phyloP scores from a whole-genome alignment of 2,888 invertebrate species.

The Poecilobothrus nobilitatus region DNA sequence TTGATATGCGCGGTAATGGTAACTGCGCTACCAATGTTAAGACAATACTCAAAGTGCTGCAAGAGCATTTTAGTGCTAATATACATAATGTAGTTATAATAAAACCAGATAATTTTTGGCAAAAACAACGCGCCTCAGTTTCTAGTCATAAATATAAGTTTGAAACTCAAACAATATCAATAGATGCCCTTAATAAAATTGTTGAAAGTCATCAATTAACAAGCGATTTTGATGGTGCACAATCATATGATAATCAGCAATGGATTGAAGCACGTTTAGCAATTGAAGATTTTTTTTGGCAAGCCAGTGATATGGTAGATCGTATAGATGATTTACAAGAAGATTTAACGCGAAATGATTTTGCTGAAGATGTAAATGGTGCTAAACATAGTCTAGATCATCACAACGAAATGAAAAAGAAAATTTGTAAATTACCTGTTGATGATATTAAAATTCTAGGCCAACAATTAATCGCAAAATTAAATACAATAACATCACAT shows the following conservation, averaged over 20 bases:
- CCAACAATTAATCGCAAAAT: conserved; percentile 49
- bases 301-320: conserved; percentile 86
- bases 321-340: conserved; percentile 88
- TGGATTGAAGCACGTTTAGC: conserved; percentile 95
- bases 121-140: conserved; percentile 94
- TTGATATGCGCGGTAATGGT: conserved; percentile 90
- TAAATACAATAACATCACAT: conserved; percentile 30
- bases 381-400: conserved; percentile 87
- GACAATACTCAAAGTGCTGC: conserved; percentile 91
- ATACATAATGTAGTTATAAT: conserved; percentile 94
- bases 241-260: conserved; percentile 91
- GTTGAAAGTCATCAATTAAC: conserved; percentile 91
- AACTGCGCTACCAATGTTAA: conserved; percentile 85
- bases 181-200: conserved; percentile 87
- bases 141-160: conserved; percentile 98
- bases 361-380: conserved; percentile 88
- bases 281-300: conserved; percentile 93
- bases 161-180: conserved; percentile 95
- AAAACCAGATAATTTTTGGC: conserved; percentile 99
- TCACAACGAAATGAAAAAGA: conserved; percentile 88
- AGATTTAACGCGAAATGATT: conserved; percentile 85
- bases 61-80: conserved; percentile 89
- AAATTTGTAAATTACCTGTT: conserved; percentile 86
- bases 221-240: conserved; percentile 83
- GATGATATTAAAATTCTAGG: conserved; percentile 89